These are phyloP conservation scores for Diloba caeruleocephala DNA, from an alignment of 2,888 invertebrate species.

Conservation along the genomic window DNA sequence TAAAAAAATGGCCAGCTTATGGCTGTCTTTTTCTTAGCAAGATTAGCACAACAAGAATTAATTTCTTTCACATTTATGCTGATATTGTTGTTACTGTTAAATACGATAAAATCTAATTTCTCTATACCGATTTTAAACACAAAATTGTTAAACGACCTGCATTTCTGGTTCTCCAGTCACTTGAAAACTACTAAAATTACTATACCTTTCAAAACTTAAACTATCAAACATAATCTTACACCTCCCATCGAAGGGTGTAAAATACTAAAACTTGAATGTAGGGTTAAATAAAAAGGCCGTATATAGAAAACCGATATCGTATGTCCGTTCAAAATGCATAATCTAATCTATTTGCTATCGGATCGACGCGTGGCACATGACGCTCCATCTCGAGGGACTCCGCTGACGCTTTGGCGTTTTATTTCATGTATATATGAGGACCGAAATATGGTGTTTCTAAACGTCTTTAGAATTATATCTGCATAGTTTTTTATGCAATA, in stretches of 20 bases:
- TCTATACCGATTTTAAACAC: too few relatives aligned
- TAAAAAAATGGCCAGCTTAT: too few relatives aligned
- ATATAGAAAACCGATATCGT: constrained; percentile 50
- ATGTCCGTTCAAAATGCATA: constrained; percentile 60
- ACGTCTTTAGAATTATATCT: constrained; percentile 16
- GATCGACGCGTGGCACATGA: constrained; percentile 61
- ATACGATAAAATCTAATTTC: too few relatives aligned
- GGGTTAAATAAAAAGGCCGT: constrained; percentile 47
- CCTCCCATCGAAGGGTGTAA: constrained; percentile 35
- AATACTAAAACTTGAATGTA: constrained; percentile 40
- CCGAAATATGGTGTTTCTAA: constrained; percentile 20
- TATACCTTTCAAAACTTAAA: not conserved
- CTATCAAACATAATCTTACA: constrained; percentile 17
- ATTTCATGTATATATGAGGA: constrained; percentile 51
- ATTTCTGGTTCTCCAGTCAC: too few relatives aligned
- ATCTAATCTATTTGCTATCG: constrained; percentile 66
- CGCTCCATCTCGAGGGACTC: constrained; percentile 57
- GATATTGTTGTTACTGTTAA: too few relatives aligned
- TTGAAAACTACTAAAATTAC: too few relatives aligned
- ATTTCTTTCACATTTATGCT: too few relatives aligned
- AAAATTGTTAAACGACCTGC: too few relatives aligned
- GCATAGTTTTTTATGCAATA: not conserved
- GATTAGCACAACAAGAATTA: too few relatives aligned
- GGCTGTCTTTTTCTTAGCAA: too few relatives aligned
- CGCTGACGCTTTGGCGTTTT: constrained; percentile 61